Conservation (phyloP, 2,113 vertebrate species). For the Lota lota region DNA sequence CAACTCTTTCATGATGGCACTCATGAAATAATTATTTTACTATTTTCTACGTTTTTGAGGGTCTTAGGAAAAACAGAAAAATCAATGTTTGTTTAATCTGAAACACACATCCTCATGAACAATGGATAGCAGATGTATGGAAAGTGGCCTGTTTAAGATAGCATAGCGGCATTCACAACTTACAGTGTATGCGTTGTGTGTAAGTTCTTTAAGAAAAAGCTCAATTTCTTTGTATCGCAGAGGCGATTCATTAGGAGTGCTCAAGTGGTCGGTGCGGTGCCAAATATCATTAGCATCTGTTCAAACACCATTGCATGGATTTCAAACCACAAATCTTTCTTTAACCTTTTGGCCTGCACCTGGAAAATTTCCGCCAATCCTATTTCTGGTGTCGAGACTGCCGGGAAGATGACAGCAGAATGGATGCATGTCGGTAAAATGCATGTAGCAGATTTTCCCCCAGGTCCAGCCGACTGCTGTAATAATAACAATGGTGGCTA, state of each 20-base stretch:
- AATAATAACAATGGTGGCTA: too few relatives aligned
- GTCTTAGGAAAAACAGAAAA: slow-evolving; percentile 65
- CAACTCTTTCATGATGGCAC: slow-evolving; percentile 40
- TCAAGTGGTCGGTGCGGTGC: slow-evolving; percentile 27
- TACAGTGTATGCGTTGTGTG: slow-evolving; percentile 66
- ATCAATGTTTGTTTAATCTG: slow-evolving; percentile 68
- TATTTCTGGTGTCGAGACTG: background rate
- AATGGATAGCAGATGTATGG: slow-evolving; percentile 70
- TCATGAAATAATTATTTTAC: slow-evolving; percentile 5
- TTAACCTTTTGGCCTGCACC: slow-evolving; percentile 22
- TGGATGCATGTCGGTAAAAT: background rate
- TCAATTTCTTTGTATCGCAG: slow-evolving; percentile 50
- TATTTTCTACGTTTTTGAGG: slow-evolving; percentile 25
- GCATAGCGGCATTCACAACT: slow-evolving; percentile 20
- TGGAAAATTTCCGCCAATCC: slow-evolving; percentile 5
- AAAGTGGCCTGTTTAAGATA: slow-evolving; percentile 57
- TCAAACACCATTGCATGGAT: slow-evolving; percentile 31
- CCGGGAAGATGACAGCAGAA: background rate
- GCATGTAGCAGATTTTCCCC: background rate
- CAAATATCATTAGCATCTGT: slow-evolving; percentile 57
- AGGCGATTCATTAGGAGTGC: slow-evolving; percentile 33
- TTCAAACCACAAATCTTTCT: slow-evolving; percentile 40
- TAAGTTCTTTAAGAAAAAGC: slow-evolving; percentile 52
- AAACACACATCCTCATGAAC: slow-evolving; percentile 69
- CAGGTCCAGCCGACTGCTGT: too few relatives aligned